These are phyloP conservation scores for Genyomyrus donnyi DNA, from an alignment of 2,113 vertebrate genomes.

Conservation along the genomic window DNA sequence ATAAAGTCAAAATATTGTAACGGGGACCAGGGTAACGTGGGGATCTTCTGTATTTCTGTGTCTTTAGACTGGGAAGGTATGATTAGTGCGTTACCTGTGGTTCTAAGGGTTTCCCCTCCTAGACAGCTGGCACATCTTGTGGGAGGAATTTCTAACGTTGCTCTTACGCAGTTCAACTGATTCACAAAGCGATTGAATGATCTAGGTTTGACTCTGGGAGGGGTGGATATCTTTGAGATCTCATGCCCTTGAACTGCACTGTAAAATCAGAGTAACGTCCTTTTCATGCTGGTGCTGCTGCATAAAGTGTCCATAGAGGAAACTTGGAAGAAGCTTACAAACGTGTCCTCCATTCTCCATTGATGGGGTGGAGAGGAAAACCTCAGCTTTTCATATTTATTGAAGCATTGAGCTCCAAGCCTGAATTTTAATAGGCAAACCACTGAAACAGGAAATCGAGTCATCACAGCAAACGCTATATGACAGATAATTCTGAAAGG, in stretches of 20 bases:
- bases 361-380: neutral
- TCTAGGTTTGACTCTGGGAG: neutral
- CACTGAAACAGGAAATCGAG: neutral
- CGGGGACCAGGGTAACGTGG: too few relatives aligned
- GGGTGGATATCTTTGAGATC: neutral
- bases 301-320: neutral
- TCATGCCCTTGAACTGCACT: neutral
- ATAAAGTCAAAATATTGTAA: too few relatives aligned
- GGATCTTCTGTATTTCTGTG: neutral
- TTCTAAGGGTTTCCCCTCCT: neutral
- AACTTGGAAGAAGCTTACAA: neutral
- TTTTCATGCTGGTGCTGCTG: neutral
- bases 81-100: neutral
- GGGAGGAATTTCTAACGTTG: neutral
- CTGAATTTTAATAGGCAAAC: neutral
- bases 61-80: neutral
- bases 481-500: neutral
- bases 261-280: neutral
- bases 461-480: neutral
- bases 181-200: neutral
- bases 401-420: neutral
- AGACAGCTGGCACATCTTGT: neutral
- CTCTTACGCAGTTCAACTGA: neutral
- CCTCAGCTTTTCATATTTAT: neutral
- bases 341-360: neutral